These are phyloP conservation scores for Formica selysi DNA, from an alignment of 1,140 invertebrate species.

Conservation along the genomic window DNA sequence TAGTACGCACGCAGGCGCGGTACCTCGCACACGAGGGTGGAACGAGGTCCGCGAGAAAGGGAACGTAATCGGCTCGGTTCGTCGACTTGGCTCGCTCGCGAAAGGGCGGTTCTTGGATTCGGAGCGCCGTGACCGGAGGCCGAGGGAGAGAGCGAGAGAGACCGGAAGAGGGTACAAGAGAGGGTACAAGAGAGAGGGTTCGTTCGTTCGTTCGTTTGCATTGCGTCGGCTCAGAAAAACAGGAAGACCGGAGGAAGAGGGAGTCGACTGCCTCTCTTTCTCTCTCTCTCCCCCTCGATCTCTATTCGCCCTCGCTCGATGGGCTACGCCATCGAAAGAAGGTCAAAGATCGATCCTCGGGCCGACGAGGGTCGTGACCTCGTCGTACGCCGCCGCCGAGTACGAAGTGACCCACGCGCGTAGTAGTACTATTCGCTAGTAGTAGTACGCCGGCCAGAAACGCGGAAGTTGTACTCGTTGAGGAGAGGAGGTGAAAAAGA, in stretches of 20 bases:
- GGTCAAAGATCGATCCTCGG: slow-evolving; percentile 81
- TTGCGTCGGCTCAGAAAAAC: slow-evolving; percentile 11
- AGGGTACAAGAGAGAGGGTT: slow-evolving; percentile 25
- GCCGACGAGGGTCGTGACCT: slow-evolving; percentile 74
- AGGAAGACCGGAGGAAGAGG: slow-evolving; percentile 24
- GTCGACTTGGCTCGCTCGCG: slow-evolving; percentile 49
- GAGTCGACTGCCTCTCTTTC: slow-evolving; percentile 58
- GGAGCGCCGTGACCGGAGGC: slow-evolving; percentile 35
- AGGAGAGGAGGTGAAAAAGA: slow-evolving; percentile 24
- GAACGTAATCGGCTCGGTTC: slow-evolving; percentile 34
- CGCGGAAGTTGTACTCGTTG: slow-evolving; percentile 45
- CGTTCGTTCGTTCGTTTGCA: slow-evolving; percentile 19
- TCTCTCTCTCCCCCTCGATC: slow-evolving; percentile 75
- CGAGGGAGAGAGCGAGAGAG: slow-evolving; percentile 62
- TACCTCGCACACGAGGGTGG: slow-evolving; percentile 42
- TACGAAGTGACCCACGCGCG: slow-evolving; percentile 64
- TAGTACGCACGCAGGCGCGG: slow-evolving; percentile 30
- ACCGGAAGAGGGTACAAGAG: slow-evolving; percentile 20
- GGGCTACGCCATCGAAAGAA: slow-evolving; percentile 73
- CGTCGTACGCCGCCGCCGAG: slow-evolving; percentile 66
- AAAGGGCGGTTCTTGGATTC: slow-evolving; percentile 56
- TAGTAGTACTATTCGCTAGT: slow-evolving; percentile 59
- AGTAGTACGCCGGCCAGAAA: slow-evolving; percentile 51
- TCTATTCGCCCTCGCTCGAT: slow-evolving; percentile 69
- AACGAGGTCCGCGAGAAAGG: slow-evolving; percentile 34